Conservation (phyloP, 2,888 invertebrate species). For the Camptogramma bilineatum region DNA sequence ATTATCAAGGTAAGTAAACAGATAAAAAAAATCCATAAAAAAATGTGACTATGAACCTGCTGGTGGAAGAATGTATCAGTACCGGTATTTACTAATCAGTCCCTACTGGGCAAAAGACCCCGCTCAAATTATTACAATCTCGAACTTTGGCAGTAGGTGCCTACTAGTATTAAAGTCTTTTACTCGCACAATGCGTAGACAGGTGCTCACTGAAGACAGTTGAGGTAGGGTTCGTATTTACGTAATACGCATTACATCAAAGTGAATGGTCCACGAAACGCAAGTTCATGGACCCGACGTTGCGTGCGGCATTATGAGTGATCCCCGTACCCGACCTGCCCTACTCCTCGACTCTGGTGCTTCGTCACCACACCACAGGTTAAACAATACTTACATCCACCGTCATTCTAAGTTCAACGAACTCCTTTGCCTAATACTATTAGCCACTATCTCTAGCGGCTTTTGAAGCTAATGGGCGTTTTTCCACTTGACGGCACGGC, state of each 20-base stretch:
- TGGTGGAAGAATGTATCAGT: too few species aligned
- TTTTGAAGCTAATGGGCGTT: slow-evolving; percentile 9
- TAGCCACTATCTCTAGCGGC: slow-evolving; percentile 44
- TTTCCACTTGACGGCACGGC: background rate
- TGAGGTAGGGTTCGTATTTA: slow-evolving; percentile 11
- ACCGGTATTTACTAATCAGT: too few species aligned
- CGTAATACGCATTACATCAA: slow-evolving; percentile 27
- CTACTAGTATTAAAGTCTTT: too few species aligned
- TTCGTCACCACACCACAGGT: slow-evolving; percentile 40
- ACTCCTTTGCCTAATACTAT: slow-evolving; percentile 49
- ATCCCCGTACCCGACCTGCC: slow-evolving; percentile 62
- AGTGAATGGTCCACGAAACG: slow-evolving; percentile 28
- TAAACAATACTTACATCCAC: background rate
- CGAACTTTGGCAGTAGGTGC: too few species aligned
- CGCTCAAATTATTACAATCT: too few species aligned
- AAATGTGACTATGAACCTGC: too few species aligned
- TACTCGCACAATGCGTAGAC: background rate
- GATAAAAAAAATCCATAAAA: too few species aligned
- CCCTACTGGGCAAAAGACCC: too few species aligned
- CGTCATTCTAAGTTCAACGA: slow-evolving; percentile 47
- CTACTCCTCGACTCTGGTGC: slow-evolving; percentile 46
- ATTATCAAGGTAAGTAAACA: too few species aligned
- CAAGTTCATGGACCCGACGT: slow-evolving; percentile 40
- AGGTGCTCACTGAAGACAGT: slow-evolving; percentile 3
- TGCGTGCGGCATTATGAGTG: slow-evolving; percentile 50